These are phyloP conservation scores for Protophormia terraenovae DNA, from an alignment of 2,888 invertebrate genomes.

Conservation along the genomic window DNA sequence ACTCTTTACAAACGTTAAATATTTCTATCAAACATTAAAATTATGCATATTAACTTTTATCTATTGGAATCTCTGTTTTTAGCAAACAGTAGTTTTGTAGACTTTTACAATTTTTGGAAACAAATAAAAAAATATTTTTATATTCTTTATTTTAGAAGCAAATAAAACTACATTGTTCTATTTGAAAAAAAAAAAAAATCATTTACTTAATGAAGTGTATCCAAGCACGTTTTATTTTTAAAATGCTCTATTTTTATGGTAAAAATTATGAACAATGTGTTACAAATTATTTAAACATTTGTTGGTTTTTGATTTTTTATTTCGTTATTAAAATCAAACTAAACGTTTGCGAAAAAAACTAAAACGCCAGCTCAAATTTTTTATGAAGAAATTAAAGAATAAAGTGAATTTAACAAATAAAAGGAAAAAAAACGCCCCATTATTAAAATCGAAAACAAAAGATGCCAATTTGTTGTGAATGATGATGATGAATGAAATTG, in stretches of 20 bases:
- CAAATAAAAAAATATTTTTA: background rate
- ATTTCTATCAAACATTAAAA: too few species aligned
- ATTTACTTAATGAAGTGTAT: background rate
- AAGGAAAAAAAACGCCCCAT: conserved; percentile 45
- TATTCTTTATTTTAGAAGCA: background rate
- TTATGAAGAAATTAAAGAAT: background rate
- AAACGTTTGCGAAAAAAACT: background rate
- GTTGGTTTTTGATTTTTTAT: conserved; percentile 20
- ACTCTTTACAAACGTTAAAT: too few species aligned
- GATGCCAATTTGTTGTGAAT: conserved; percentile 52
- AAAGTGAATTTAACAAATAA: background rate
- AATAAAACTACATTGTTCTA: background rate
- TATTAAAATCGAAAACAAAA: conserved; percentile 44
- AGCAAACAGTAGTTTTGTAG: too few species aligned
- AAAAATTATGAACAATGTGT: conserved; percentile 73
- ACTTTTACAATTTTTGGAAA: background rate
- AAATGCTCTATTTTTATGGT: background rate
- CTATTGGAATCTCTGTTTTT: background rate
- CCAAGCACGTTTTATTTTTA: conserved; percentile 47
- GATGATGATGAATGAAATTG: conserved; percentile 66
- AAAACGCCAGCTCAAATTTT: conserved; percentile 69
- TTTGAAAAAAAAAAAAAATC: background rate
- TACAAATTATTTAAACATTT: conserved; percentile 73
- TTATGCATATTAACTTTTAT: too few species aligned
- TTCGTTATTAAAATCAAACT: conserved; percentile 10